Evolutionary conservation across 2,113 vertebrate genomes (phyloP).

Genomic region (Himantopus leucocephalus): DNA sequence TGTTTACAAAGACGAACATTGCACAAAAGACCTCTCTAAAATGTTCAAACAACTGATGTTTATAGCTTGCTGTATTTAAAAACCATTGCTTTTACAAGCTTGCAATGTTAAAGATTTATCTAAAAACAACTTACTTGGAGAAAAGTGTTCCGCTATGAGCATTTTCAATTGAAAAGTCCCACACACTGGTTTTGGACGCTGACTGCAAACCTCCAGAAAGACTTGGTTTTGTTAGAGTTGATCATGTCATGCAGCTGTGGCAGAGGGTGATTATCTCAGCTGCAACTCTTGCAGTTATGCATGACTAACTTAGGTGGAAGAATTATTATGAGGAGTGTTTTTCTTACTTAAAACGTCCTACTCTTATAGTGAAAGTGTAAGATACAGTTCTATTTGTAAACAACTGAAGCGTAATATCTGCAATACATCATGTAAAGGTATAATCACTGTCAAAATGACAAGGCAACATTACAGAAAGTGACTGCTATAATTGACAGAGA

Average conservation of each 20-base stretch:
- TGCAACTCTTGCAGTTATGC: not conserved
- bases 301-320: slow-evolving; percentile 37
- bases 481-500: slow-evolving; percentile 73
- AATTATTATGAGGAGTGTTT: slow-evolving; percentile 60
- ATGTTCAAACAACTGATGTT: not conserved
- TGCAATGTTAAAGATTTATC: not conserved
- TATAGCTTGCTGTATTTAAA: not conserved
- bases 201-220: not conserved
- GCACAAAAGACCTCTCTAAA: not conserved
- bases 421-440: slow-evolving; percentile 69
- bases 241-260: not conserved
- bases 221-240: not conserved
- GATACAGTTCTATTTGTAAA: slow-evolving; percentile 76
- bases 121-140: not conserved
- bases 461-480: slow-evolving; percentile 62
- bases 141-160: not conserved
- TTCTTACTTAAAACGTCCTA: slow-evolving; percentile 52
- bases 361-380: slow-evolving; percentile 42
- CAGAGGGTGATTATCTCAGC: not conserved
- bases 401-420: slow-evolving; percentile 65
- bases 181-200: not conserved
- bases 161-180: not conserved
- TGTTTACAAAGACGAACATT: not conserved
- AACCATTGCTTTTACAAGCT: not conserved
- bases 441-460: slow-evolving; percentile 78